Percentiles rank a stretch among this genome's conserved stretches.
Conservation (phyloP, 92 coral and sea anemone genomes). For the Diadumene lineata region DNA sequence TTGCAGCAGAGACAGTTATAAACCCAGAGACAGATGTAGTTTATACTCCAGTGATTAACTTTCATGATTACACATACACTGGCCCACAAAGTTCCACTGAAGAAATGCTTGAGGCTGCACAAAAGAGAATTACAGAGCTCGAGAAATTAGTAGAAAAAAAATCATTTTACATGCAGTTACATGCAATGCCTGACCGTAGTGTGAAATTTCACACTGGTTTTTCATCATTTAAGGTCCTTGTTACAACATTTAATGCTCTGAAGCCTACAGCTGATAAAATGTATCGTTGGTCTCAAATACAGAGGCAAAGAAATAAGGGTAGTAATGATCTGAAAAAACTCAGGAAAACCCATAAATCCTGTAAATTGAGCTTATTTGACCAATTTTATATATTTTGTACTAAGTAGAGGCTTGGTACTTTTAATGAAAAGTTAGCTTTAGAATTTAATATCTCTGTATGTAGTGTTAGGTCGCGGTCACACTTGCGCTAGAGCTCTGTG, state of each 20-base stretch:
- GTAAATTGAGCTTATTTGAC: conserved; percentile 44
- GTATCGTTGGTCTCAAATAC: conserved; percentile 49
- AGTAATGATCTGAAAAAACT: neutral
- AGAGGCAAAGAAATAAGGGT: conserved; percentile 28
- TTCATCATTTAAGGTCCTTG: conserved; percentile 25
- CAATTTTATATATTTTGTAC: conserved; percentile 38
- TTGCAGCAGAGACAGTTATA: no score
- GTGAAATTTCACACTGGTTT: conserved; percentile 33
- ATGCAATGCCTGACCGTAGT: conserved; percentile 16
- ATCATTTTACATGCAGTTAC: neutral
- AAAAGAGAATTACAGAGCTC: conserved; percentile 28
- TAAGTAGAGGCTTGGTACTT: conserved; percentile 44
- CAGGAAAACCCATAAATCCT: conserved; percentile 6
- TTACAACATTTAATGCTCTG: conserved; percentile 18
- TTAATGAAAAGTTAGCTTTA: conserved; percentile 40
- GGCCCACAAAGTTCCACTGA: conserved; percentile 9
- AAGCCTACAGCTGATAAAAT: conserved; percentile 42
- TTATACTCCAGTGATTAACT: conserved; percentile 9
- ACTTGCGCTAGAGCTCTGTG: no score
- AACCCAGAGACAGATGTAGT: no score
- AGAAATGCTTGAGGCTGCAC: conserved; percentile 48
- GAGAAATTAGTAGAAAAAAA: conserved; percentile 16
- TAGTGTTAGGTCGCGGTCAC: no score
- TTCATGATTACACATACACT: neutral
- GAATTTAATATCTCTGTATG: conserved; percentile 25